Percentiles rank a stretch among this genome's conserved stretches.
Evolutionary conservation across 2,113 vertebrate genomes (phyloP).

Genomic region (Rhea americana): DNA sequence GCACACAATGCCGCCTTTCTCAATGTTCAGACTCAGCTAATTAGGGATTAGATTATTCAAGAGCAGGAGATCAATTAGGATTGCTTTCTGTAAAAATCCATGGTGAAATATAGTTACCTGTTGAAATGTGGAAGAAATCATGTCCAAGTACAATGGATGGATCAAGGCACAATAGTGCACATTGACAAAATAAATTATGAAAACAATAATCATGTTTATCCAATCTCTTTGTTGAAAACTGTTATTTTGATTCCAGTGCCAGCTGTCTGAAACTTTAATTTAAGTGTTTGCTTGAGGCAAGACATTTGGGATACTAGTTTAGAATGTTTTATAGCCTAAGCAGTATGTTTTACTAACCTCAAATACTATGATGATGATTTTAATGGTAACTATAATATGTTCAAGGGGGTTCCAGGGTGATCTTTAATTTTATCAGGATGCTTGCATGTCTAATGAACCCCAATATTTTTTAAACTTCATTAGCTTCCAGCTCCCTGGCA

Average conservation of each 20-base stretch:
- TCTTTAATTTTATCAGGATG: conserved; percentile 68
- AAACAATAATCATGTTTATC: conserved; percentile 86
- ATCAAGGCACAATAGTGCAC: conserved; percentile 68
- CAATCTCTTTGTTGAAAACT: conserved; percentile 79
- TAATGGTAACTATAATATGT: conserved; percentile 80
- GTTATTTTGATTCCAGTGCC: conserved; percentile 84
- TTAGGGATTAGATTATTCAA: conserved; percentile 53
- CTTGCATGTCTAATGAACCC: conserved; percentile 40
- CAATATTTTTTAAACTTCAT: conserved; percentile 45
- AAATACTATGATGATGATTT: conserved; percentile 81
- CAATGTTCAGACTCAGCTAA: neutral
- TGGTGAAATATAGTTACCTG: conserved; percentile 74
- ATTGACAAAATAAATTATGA: conserved; percentile 81
- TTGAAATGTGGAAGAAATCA: conserved; percentile 67
- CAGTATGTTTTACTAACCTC: conserved; percentile 87
- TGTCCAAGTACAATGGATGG: conserved; percentile 37
- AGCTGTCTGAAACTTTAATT: conserved; percentile 88
- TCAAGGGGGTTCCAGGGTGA: conserved; percentile 70
- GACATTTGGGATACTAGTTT: conserved; percentile 86
- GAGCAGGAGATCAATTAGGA: conserved; percentile 44
- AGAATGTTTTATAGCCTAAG: conserved; percentile 85
- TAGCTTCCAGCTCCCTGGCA: conserved; percentile 24
- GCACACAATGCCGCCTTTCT: conserved; percentile 48
- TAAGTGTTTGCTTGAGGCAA: conserved; percentile 85
- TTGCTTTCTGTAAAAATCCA: conserved; percentile 13